phyloP scores from a whole-genome alignment of 2,888 invertebrate species.

The Eupithecia dodoneata region DNA sequence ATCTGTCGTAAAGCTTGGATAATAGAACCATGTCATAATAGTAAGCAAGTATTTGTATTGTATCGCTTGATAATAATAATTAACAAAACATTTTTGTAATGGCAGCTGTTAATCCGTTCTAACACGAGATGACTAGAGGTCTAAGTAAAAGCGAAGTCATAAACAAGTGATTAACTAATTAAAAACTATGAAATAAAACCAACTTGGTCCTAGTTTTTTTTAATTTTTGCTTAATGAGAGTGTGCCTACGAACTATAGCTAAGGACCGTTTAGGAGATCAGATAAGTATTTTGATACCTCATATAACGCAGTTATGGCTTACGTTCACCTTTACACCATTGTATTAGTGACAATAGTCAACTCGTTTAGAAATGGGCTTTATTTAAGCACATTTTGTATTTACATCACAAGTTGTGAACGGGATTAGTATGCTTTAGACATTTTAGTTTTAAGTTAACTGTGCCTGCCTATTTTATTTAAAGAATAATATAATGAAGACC shows the following conservation, averaged over 20 bases:
- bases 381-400: slow-evolving; percentile 50
- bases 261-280: neutral
- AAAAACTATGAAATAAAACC: neutral
- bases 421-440: slow-evolving; percentile 70
- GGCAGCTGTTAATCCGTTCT: slow-evolving; percentile 57
- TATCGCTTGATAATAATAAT: neutral
- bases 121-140: neutral
- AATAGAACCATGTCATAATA: neutral
- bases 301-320: neutral
- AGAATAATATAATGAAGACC: slow-evolving; percentile 37
- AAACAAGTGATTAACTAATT: neutral
- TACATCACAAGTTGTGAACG: slow-evolving; percentile 78
- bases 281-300: neutral
- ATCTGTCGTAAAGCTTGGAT: neutral
- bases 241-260: neutral
- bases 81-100: slow-evolving; percentile 31
- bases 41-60: neutral
- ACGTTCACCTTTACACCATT: neutral
- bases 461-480: slow-evolving; percentile 67
- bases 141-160: neutral
- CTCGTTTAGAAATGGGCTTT: slow-evolving; percentile 7
- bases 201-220: neutral
- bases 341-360: neutral
- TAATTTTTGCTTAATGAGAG: neutral
- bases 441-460: slow-evolving; percentile 65